These are phyloP conservation scores for Eulithis prunata DNA, from an alignment of 2,888 invertebrate species.

Conservation along the genomic window DNA sequence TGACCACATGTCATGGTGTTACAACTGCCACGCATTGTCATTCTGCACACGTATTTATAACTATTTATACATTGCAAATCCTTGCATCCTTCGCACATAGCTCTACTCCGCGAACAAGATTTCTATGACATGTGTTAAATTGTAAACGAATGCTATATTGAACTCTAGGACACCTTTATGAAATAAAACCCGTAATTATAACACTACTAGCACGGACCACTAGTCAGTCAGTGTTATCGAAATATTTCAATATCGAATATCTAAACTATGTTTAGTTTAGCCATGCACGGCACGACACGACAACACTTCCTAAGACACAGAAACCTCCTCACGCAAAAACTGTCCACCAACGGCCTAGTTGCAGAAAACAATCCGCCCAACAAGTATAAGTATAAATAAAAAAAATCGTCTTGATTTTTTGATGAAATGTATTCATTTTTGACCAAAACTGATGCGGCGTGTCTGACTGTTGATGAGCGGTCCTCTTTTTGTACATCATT, in stretches of 20 bases:
- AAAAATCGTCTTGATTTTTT: constrained; percentile 23
- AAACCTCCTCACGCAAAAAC: not conserved
- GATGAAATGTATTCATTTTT: constrained; percentile 53
- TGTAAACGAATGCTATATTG: constrained; percentile 6
- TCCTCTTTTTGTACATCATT: constrained; percentile 52
- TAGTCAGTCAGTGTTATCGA: not conserved
- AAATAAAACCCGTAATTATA: too few species aligned
- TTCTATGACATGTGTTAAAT: constrained; percentile 23
- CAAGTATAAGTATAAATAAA: too few species aligned
- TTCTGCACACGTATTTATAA: constrained; percentile 35
- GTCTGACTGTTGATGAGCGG: constrained; percentile 53
- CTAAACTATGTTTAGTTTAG: not conserved
- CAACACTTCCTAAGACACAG: constrained; percentile 20
- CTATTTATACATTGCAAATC: constrained; percentile 36
- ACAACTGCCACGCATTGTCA: constrained; percentile 37
- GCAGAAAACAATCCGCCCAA: too few species aligned
- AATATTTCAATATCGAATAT: not conserved
- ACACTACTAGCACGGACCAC: too few species aligned
- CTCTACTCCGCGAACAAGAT: constrained; percentile 30
- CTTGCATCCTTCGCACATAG: constrained; percentile 40
- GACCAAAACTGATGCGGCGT: constrained; percentile 56
- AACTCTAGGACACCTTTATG: not conserved
- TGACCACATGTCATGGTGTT: constrained; percentile 34
- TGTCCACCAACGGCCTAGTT: too few species aligned
- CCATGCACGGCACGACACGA: not conserved